Conservation (phyloP, 2,797 vertebrate genomes). For the Microchirus variegatus region DNA sequence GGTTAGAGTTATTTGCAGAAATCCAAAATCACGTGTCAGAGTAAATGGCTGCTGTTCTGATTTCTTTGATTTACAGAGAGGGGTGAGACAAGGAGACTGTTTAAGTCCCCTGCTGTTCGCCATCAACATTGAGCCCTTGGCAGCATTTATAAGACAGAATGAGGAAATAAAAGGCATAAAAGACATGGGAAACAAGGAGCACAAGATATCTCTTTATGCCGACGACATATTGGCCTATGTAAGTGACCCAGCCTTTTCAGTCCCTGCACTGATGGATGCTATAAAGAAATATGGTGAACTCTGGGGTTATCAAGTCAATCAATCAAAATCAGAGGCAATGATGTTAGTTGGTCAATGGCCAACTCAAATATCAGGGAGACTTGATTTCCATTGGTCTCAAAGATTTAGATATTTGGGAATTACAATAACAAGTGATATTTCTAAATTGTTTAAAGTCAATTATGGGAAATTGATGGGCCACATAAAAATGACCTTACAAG, state of each 20-base stretch:
- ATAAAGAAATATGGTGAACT: neutral
- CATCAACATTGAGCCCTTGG: neutral
- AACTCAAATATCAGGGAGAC: neutral
- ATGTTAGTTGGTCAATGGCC: neutral
- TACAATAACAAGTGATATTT: neutral
- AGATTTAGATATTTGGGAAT: neutral
- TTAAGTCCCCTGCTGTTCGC: neutral
- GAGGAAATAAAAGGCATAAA: neutral
- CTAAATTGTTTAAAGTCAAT: neutral
- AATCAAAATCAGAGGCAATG: constrained; percentile 1
- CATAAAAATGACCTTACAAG: neutral
- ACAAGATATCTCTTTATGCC: neutral
- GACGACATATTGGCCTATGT: neutral
- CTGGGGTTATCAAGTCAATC: neutral
- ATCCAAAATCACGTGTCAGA: neutral
- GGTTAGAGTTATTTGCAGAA: too few species aligned
- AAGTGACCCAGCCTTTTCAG: neutral
- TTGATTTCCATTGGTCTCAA: too few species aligned
- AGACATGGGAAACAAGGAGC: neutral
- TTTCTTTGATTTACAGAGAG: neutral
- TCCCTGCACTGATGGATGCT: neutral
- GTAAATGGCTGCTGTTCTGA: constrained; percentile 1
- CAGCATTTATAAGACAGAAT: neutral
- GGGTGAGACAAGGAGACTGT: neutral
- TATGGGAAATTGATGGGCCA: neutral